Conservation (phyloP, 2,113 vertebrate genomes). For the Microtus oregoni region DNA sequence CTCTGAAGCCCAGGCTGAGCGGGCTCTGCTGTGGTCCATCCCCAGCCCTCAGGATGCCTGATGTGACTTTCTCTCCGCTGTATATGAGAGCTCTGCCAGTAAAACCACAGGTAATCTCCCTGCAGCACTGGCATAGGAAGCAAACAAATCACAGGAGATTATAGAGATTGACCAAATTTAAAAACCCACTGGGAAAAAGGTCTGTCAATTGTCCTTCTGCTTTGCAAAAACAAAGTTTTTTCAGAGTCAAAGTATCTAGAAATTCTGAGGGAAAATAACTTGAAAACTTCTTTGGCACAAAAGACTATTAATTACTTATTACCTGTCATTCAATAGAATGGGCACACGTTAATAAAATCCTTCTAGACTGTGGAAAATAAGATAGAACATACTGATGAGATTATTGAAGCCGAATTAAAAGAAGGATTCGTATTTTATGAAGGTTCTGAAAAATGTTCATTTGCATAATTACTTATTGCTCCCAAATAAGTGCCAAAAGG, state of each 20-base stretch:
- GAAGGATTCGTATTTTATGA: background rate
- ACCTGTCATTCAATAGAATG: conserved; percentile 18
- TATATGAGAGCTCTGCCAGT: background rate
- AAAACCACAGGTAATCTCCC: background rate
- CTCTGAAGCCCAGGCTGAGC: background rate
- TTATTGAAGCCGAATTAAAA: background rate
- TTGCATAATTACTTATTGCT: background rate
- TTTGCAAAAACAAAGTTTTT: conserved; percentile 13
- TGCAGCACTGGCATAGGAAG: background rate
- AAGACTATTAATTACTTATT: conserved; percentile 48
- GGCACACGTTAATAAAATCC: background rate
- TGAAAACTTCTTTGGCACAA: conserved; percentile 28
- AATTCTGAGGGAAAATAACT: conserved; percentile 25
- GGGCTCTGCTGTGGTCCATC: background rate
- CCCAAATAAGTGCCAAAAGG: background rate
- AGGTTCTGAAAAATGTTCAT: background rate
- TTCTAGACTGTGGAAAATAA: background rate
- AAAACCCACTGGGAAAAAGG: background rate
- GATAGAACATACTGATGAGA: background rate
- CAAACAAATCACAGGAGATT: background rate
- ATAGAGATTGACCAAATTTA: background rate
- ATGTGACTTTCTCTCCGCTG: background rate
- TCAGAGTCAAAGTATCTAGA: conserved; percentile 28
- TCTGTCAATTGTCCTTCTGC: background rate
- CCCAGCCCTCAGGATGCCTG: background rate